Percentiles rank a stretch among this genome's conserved stretches.
Conservation (phyloP, 2,797 vertebrate species). For the Diplodus sargus region DNA sequence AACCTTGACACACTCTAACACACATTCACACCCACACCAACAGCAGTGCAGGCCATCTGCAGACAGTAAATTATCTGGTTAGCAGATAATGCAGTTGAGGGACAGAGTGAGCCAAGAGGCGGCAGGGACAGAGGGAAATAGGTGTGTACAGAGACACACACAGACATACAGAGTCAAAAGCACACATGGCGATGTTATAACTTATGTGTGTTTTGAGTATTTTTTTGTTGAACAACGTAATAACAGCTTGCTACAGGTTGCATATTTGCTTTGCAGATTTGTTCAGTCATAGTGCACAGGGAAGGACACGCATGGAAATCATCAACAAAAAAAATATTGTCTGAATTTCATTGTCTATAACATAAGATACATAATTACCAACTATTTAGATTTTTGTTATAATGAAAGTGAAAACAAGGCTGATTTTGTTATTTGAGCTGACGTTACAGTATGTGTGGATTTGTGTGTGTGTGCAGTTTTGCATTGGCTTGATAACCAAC, state of each 20-base stretch:
- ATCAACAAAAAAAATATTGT: background rate
- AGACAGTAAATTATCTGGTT: constrained; percentile 72
- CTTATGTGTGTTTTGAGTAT: constrained; percentile 30
- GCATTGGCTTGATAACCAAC: background rate
- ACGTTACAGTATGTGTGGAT: background rate
- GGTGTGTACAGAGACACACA: constrained; percentile 1
- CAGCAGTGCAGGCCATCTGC: constrained; percentile 67
- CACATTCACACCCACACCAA: constrained; percentile 22
- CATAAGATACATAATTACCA: background rate
- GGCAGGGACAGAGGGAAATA: constrained; percentile 1
- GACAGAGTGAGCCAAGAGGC: constrained; percentile 33
- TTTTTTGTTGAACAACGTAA: constrained; percentile 1
- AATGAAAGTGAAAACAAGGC: background rate
- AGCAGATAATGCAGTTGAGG: constrained; percentile 54
- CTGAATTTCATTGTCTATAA: background rate
- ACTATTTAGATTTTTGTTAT: background rate
- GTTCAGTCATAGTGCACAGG: background rate
- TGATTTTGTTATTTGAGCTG: background rate
- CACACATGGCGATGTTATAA: background rate
- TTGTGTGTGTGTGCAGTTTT: too few species aligned
- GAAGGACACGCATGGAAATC: background rate
- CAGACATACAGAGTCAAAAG: constrained; percentile 21
- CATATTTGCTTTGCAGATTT: background rate
- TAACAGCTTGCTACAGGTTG: constrained; percentile 21
- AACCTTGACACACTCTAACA: constrained; percentile 56